Percentiles rank a stretch among this genome's conserved stretches.
phyloP scores from a whole-genome alignment of 1,140 invertebrate species.

The Mycetomoellerius zeteki region DNA sequence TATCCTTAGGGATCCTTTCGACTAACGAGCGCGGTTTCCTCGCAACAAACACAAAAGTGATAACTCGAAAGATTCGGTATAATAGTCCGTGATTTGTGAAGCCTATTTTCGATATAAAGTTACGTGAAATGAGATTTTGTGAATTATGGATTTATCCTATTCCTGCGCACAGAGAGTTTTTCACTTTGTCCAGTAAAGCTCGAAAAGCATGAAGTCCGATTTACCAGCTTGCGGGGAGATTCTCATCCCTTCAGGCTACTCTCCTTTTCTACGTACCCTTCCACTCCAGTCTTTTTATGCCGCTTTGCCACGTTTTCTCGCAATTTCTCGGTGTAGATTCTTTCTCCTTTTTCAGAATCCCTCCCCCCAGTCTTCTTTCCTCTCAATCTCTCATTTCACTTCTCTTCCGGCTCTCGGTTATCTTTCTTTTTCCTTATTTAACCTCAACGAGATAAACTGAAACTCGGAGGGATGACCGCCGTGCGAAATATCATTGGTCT shows the following conservation, averaged over 20 bases:
- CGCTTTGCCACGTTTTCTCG: slow-evolving; percentile 23
- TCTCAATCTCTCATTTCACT: background rate
- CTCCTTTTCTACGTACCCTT: background rate
- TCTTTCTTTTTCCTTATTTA: slow-evolving; percentile 48
- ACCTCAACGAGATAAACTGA: slow-evolving; percentile 53
- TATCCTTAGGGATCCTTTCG: slow-evolving; percentile 42
- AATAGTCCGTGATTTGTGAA: background rate
- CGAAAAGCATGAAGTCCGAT: slow-evolving; percentile 9
- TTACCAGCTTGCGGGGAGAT: background rate
- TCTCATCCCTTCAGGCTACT: slow-evolving; percentile 6
- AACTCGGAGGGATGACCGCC: slow-evolving; percentile 11
- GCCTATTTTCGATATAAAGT: background rate
- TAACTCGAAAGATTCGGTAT: background rate
- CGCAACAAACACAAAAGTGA: background rate
- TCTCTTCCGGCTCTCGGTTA: background rate
- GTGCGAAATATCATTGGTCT: slow-evolving; percentile 46
- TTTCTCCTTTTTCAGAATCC: background rate
- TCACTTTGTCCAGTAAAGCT: slow-evolving; percentile 16
- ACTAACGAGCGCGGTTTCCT: slow-evolving; percentile 10
- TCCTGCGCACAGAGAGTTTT: background rate
- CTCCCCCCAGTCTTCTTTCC: background rate
- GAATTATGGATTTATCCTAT: slow-evolving; percentile 3
- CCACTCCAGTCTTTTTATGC: slow-evolving; percentile 26
- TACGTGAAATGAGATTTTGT: background rate
- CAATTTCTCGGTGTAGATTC: slow-evolving; percentile 14